A percentile compares a stretch with the other conserved stretches of the same genome.
Evolutionary conservation across 2,113 vertebrate genomes (phyloP).

Genomic region (Anoura caudifer): DNA sequence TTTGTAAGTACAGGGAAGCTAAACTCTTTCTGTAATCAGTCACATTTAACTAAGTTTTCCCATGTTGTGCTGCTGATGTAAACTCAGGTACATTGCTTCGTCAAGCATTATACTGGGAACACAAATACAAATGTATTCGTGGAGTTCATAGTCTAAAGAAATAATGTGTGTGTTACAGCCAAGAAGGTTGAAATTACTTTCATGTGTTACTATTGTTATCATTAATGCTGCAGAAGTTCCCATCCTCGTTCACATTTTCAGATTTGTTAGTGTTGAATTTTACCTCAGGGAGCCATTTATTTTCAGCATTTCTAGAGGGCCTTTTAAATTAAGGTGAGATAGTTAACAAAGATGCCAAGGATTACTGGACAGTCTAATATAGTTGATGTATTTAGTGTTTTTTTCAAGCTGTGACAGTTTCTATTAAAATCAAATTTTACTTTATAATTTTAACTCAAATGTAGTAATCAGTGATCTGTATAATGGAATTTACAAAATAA

Average conservation of each 20-base stretch:
- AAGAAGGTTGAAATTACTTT: background rate
- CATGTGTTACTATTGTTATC: background rate
- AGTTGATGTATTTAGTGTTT: constrained; percentile 17
- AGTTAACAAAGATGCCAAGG: background rate
- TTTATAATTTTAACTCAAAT: constrained; percentile 14
- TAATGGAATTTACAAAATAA: background rate
- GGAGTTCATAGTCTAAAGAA: background rate
- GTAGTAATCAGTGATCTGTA: background rate
- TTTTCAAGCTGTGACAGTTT: constrained; percentile 7
- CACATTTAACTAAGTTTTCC: background rate
- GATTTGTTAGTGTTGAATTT: constrained; percentile 29
- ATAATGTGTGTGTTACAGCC: background rate
- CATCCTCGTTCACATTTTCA: background rate
- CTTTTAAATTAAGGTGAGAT: background rate
- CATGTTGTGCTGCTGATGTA: background rate
- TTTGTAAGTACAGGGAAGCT: background rate
- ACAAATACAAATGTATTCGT: background rate
- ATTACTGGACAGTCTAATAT: background rate
- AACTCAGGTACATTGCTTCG: background rate
- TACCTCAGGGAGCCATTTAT: background rate
- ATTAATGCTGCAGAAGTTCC: background rate
- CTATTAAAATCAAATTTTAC: constrained; percentile 25
- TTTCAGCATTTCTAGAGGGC: background rate
- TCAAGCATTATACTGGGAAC: background rate
- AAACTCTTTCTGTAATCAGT: background rate